These are phyloP conservation scores for Apis mellifera DNA, from an alignment of 1,140 invertebrate genomes.

Conservation along the genomic window Amel_HAv3.1 CM009934.2:9948001-9948500, in stretches of 20 bases:
- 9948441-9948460: slow-evolving; percentile 32
- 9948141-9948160: not conserved
- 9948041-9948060: not conserved
- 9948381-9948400: not conserved
- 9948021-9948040: not conserved
- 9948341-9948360: not conserved
- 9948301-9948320: not conserved
- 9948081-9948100: not conserved
- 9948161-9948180: no score
- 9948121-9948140: not conserved
- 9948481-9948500: slow-evolving; percentile 60
- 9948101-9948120: not conserved
- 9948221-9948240: not conserved
- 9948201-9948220: not conserved
- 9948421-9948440: slow-evolving; percentile 29
- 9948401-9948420: not conserved
- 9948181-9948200: not conserved
- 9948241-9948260: not conserved
- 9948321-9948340: not conserved
- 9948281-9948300: not conserved
- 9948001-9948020: not conserved
- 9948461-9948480: slow-evolving; percentile 46
- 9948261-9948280: not conserved
- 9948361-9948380: not conserved
- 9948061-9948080: not conserved